Conservation (phyloP, 1,140 invertebrate species). For the Eurosta solidaginis region DNA sequence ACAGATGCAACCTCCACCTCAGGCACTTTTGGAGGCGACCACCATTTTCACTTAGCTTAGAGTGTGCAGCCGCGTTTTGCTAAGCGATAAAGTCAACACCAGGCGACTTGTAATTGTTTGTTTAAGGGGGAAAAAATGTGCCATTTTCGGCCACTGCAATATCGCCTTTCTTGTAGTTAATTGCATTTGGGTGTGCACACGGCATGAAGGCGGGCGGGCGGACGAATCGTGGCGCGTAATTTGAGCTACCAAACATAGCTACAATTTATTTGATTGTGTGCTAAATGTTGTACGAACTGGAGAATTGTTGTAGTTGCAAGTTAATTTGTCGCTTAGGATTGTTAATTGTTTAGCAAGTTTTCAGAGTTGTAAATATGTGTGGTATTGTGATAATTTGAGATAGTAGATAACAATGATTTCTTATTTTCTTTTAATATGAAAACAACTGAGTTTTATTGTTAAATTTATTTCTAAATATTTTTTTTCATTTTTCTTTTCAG, state of each 20-base stretch:
- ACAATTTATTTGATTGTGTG: background rate
- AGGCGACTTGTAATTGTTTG: slow-evolving; percentile 5
- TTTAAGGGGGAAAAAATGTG: slow-evolving; percentile 8
- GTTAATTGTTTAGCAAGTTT: background rate
- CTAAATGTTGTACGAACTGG: background rate
- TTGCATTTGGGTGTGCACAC: background rate
- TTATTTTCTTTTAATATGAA: background rate
- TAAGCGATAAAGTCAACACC: background rate
- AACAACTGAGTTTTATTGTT: background rate
- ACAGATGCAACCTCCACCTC: background rate
- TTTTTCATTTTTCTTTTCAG: background rate
- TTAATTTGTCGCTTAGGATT: slow-evolving; percentile 1
- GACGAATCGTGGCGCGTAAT: background rate
- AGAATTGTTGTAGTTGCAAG: background rate
- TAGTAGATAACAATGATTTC: background rate
- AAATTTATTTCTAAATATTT: background rate
- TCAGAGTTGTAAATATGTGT: background rate
- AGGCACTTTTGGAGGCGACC: background rate
- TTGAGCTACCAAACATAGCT: background rate
- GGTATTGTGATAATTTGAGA: background rate
- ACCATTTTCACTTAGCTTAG: too few species aligned
- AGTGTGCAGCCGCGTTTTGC: background rate
- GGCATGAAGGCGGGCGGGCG: background rate
- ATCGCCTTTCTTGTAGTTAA: slow-evolving; percentile 20
- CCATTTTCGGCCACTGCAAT: slow-evolving; percentile 10